A percentile compares a stretch with the other conserved stretches of the same genome.
phyloP scores from a whole-genome alignment of 1,140 invertebrate genomes.

The Euwallacea fornicatus region DNA sequence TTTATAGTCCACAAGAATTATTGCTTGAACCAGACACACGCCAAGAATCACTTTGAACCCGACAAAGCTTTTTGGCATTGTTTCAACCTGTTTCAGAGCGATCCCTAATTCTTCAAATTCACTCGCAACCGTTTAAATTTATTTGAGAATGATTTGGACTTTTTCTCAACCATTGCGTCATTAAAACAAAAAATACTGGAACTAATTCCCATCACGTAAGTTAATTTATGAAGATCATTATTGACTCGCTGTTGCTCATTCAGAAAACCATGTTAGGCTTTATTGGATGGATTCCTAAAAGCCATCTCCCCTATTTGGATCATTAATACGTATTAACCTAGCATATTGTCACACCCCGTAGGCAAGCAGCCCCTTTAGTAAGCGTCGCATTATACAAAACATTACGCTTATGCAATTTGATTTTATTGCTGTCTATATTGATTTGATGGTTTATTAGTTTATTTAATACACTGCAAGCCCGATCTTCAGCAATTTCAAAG shows the following conservation, averaged over 20 bases:
- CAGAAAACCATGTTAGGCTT: slow-evolving; percentile 35
- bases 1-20: too few species aligned
- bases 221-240: not conserved
- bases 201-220: not conserved
- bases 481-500: too few species aligned
- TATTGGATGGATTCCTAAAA: slow-evolving; percentile 34
- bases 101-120: too few species aligned
- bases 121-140: not conserved
- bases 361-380: slow-evolving; percentile 14
- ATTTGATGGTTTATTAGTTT: slow-evolving; percentile 1
- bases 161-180: not conserved
- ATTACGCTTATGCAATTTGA: not conserved
- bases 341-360: slow-evolving; percentile 31
- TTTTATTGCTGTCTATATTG: not conserved
- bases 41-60: too few species aligned
- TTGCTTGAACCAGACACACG: too few species aligned
- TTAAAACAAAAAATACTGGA: not conserved
- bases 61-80: too few species aligned
- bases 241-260: slow-evolving; percentile 3
- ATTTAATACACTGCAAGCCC: not conserved
- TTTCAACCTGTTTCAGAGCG: too few species aligned
- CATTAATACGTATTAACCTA: slow-evolving; percentile 45
- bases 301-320: slow-evolving; percentile 24
- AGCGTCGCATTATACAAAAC: not conserved
- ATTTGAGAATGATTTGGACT: not conserved